Percentiles rank a stretch among this genome's conserved stretches.
Evolutionary conservation across 2,797 vertebrate species (phyloP).

Genomic region (Scleropages formosus): DNA sequence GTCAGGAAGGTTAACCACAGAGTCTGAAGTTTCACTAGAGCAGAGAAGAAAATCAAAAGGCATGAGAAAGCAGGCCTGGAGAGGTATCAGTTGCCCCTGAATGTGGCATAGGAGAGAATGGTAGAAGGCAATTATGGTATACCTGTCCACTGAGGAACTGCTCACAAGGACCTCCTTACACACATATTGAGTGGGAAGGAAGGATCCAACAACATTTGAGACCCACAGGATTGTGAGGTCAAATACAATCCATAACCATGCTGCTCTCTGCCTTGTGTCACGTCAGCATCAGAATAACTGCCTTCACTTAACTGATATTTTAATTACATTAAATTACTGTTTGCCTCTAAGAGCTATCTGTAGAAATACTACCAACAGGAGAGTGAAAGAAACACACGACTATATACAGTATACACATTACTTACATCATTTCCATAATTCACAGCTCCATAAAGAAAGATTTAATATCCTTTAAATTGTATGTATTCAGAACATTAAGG

Average conservation of each 20-base stretch:
- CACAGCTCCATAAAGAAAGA: conserved; percentile 15
- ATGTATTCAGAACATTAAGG: background rate
- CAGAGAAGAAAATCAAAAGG: background rate
- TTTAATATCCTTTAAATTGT: conserved; percentile 11
- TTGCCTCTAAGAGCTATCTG: conserved; percentile 14
- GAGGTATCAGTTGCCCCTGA: background rate
- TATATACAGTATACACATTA: conserved; percentile 13
- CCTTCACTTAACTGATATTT: background rate
- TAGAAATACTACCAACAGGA: conserved; percentile 3
- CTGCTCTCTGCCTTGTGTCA: background rate
- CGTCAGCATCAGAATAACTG: too few species aligned
- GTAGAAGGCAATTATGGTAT: background rate
- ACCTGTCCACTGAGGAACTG: background rate
- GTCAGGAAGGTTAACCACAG: background rate
- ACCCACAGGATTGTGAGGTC: background rate
- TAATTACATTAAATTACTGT: background rate
- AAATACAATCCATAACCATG: background rate
- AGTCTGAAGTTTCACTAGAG: background rate
- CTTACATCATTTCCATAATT: conserved; percentile 4
- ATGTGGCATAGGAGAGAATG: background rate
- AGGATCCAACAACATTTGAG: background rate
- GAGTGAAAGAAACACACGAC: background rate
- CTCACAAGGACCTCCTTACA: background rate
- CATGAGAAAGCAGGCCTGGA: background rate
- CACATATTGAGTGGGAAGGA: background rate